A percentile compares a stretch with the other conserved stretches of the same genome.
phyloP scores from a whole-genome alignment of 2,888 invertebrate species.

The Auanema sp. region DNA sequence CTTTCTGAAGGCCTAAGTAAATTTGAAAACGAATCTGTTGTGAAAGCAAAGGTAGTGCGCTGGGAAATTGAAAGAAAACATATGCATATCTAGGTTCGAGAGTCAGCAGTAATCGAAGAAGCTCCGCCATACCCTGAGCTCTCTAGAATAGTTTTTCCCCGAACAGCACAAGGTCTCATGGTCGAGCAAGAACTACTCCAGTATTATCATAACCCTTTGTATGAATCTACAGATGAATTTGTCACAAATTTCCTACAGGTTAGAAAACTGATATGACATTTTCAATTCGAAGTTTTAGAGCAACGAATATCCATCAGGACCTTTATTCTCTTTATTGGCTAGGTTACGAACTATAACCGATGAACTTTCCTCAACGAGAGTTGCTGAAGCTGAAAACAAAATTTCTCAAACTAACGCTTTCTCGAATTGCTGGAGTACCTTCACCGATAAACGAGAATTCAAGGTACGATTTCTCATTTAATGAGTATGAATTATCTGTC shows the following conservation, averaged over 20 bases:
- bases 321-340: conserved; percentile 43
- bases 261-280: too few relatives aligned
- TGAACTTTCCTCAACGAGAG: conserved; percentile 27
- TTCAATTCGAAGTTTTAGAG: conserved; percentile 25
- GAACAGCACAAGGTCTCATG: conserved; percentile 48
- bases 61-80: too few relatives aligned
- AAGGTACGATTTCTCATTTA: conserved; percentile 21
- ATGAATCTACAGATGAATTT: conserved; percentile 58
- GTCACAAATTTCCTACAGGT: conserved; percentile 54
- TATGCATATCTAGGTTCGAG: not conserved
- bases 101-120: conserved; percentile 13
- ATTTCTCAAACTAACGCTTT: conserved; percentile 30
- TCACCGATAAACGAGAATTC: conserved; percentile 31
- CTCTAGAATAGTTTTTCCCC: conserved; percentile 62
- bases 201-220: conserved; percentile 57
- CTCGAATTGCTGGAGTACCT: conserved; percentile 46
- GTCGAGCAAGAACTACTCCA: conserved; percentile 51
- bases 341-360: conserved; percentile 43
- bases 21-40: too few relatives aligned
- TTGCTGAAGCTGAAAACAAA: conserved; percentile 30
- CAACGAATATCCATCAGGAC: conserved; percentile 48
- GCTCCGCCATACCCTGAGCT: conserved; percentile 43
- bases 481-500: conserved; percentile 9
- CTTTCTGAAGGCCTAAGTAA: not conserved
- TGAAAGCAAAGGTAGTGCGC: too few relatives aligned